Conservation (phyloP, 2,797 vertebrate species). For the Geotria australis region DNA sequence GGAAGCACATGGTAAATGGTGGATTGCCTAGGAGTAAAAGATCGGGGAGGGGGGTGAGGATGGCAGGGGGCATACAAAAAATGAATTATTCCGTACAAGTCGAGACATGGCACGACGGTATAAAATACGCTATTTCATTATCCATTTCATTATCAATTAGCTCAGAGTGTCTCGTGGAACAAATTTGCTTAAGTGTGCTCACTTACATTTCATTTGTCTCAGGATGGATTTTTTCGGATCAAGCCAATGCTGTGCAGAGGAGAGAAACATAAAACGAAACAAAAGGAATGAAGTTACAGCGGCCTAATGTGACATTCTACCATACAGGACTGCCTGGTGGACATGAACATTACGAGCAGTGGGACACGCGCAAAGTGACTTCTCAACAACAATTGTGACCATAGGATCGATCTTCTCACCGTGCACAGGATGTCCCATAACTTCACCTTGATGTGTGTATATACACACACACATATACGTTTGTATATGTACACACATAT, state of each 20-base stretch:
- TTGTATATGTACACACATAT: too few relatives aligned
- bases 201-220: conserved; percentile 99
- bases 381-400: too few relatives aligned
- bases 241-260: conserved; percentile 49
- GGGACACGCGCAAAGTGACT: too few relatives aligned
- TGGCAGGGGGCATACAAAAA: background rate
- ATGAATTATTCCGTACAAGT: background rate
- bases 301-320: too few relatives aligned
- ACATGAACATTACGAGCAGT: too few relatives aligned
- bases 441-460: background rate
- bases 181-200: background rate
- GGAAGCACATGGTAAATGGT: conserved; percentile 95
- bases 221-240: conserved; percentile 68
- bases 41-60: background rate
- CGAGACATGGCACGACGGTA: too few relatives aligned
- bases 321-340: too few relatives aligned
- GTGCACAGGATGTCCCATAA: too few relatives aligned
- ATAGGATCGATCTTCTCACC: too few relatives aligned
- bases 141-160: background rate
- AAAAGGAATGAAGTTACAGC: background rate
- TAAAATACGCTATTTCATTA: too few relatives aligned
- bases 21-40: conserved; percentile 47
- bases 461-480: too few relatives aligned
- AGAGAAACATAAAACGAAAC: background rate
- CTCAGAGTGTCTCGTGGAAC: too few relatives aligned